Conservation (phyloP, 2,888 invertebrate genomes). For the Charanyca ferruginea region DNA sequence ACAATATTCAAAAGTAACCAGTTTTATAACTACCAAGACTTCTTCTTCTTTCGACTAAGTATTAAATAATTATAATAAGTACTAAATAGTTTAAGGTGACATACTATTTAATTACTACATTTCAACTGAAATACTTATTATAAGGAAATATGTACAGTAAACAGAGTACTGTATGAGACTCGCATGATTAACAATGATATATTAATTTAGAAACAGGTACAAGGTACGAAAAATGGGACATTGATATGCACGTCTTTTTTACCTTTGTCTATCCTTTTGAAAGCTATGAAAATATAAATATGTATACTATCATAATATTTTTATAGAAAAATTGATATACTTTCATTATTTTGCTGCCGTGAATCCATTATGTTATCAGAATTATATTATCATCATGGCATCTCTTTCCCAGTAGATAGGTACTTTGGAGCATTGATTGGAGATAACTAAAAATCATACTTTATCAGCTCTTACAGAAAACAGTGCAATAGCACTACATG, state of each 20-base stretch:
- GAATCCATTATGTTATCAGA: constrained; percentile 33
- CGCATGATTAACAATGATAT: constrained; percentile 2
- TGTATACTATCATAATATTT: constrained; percentile 47
- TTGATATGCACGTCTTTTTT: constrained; percentile 67
- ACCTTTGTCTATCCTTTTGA: constrained; percentile 90
- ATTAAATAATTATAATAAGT: no score
- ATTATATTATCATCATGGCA: not conserved
- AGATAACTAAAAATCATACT: not conserved
- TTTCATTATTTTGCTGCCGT: constrained; percentile 28
- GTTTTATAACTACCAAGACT: not conserved
- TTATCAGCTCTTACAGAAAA: not conserved
- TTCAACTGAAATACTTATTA: not conserved
- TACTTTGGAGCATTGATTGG: not conserved
- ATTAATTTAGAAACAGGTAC: constrained; percentile 9
- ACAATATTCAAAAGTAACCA: not conserved
- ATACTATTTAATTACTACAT: not conserved
- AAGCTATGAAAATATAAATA: constrained; percentile 84
- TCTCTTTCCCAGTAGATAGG: not conserved
- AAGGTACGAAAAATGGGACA: constrained; percentile 41
- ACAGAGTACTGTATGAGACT: not conserved
- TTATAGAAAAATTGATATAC: constrained; percentile 11
- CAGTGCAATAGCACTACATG: not conserved
- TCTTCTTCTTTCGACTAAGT: not conserved
- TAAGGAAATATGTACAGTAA: not conserved
- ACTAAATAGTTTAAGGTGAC: no score